phyloP scores from a whole-genome alignment of 2,797 vertebrate species.

The Falco biarmicus region DNA sequence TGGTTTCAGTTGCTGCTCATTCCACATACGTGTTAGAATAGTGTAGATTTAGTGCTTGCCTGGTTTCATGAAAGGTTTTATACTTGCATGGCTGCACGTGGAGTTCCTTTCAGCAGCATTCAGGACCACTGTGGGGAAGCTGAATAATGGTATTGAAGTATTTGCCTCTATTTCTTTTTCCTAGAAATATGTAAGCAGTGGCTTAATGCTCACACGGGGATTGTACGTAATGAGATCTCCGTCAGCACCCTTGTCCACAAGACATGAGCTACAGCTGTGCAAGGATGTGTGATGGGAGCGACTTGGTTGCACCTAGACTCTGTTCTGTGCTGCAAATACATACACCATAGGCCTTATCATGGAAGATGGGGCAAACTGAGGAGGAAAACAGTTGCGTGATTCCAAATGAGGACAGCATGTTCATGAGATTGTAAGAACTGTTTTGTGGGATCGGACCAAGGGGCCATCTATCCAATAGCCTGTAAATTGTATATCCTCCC shows the following conservation, averaged over 20 bases:
- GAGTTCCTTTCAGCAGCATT: constrained; percentile 5
- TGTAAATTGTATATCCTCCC: not conserved
- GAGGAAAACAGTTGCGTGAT: not conserved
- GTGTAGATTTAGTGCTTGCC: not conserved
- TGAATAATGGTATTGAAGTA: not conserved
- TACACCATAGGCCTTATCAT: not conserved
- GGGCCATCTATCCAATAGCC: not conserved
- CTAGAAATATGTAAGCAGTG: not conserved
- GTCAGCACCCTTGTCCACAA: not conserved
- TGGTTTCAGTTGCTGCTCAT: not conserved
- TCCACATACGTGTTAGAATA: not conserved
- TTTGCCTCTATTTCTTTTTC: not conserved
- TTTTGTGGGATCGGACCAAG: not conserved
- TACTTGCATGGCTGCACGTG: not conserved
- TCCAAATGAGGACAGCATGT: not conserved
- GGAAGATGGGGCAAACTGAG: not conserved
- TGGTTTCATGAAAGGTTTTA: not conserved
- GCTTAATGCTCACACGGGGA: not conserved
- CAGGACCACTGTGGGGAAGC: not conserved
- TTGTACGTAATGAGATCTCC: not conserved
- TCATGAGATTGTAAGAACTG: not conserved
- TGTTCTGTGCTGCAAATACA: not conserved
- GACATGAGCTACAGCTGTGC: not conserved
- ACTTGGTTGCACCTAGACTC: not conserved
- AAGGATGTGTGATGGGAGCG: not conserved